Evolutionary conservation across 2,888 invertebrate genomes (phyloP).

Genomic region (Phortica magna): DNA sequence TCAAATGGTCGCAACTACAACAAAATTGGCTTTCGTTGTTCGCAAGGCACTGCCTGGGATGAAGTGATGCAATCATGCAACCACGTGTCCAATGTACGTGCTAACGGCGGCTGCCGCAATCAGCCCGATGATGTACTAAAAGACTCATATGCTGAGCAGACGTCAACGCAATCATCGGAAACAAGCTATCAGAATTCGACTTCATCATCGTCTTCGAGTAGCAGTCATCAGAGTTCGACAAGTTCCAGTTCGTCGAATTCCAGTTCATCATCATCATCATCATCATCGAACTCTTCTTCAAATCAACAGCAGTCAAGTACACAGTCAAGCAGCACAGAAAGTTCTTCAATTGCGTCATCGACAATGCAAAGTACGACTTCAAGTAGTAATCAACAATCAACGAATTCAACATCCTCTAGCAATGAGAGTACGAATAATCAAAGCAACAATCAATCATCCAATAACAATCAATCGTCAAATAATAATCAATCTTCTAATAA

Average conservation of each 20-base stretch:
- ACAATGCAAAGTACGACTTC: slow-evolving; percentile 50
- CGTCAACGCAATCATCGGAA: slow-evolving; percentile 66
- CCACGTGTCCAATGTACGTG: slow-evolving; percentile 82
- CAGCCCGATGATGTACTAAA: slow-evolving; percentile 51
- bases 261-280: slow-evolving; percentile 49
- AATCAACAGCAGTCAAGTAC: slow-evolving; percentile 44
- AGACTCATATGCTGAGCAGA: slow-evolving; percentile 59
- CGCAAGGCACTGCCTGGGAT: slow-evolving; percentile 89
- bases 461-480: slow-evolving; percentile 40
- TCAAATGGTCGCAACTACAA: slow-evolving; percentile 81
- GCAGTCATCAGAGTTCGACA: slow-evolving; percentile 64
- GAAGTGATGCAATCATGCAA: slow-evolving; percentile 84
- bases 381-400: slow-evolving; percentile 43
- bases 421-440: slow-evolving; percentile 22
- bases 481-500: slow-evolving; percentile 37
- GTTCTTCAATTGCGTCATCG: slow-evolving; percentile 53
- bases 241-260: slow-evolving; percentile 56
- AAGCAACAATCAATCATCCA: slow-evolving; percentile 31
- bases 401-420: slow-evolving; percentile 5
- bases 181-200: slow-evolving; percentile 63
- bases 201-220: slow-evolving; percentile 57
- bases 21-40: slow-evolving; percentile 86
- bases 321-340: slow-evolving; percentile 41
- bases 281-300: slow-evolving; percentile 48
- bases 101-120: slow-evolving; percentile 79